These are phyloP conservation scores for Phlogophora meticulosa DNA, from an alignment of 2,888 invertebrate species.

Conservation along the genomic window DNA sequence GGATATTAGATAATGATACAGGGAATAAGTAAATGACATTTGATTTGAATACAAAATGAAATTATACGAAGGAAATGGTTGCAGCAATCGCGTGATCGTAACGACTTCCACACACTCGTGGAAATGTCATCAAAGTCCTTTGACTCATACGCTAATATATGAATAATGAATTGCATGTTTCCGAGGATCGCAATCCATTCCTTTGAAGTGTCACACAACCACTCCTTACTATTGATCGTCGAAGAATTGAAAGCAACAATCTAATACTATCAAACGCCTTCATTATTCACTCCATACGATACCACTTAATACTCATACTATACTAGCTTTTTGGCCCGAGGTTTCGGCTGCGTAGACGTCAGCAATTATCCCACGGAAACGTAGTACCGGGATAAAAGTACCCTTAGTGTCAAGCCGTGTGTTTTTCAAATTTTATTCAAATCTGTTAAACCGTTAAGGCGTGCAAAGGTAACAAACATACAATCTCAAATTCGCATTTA, in stretches of 20 bases:
- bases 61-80: constrained; percentile 35
- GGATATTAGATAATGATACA: constrained; percentile 37
- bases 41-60: constrained; percentile 15
- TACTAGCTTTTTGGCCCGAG: no score
- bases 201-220: constrained; percentile 20
- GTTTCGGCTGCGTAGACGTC: no score
- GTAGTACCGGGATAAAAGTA: no score
- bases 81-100: constrained; percentile 27
- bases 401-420: no score
- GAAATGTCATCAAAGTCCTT: constrained; percentile 53
- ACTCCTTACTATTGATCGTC: neutral
- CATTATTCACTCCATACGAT: constrained; percentile 30
- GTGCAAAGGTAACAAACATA: no score
- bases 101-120: constrained; percentile 20
- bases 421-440: no score
- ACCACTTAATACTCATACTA: constrained; percentile 3
- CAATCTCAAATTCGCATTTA: no score
- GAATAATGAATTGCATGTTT: constrained; percentile 45
- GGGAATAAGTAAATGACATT: no score
- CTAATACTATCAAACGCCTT: constrained; percentile 26
- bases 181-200: constrained; percentile 26
- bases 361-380: no score
- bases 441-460: no score
- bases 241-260: constrained; percentile 23
- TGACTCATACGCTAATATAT: constrained; percentile 29